Evolutionary conservation across 2,888 invertebrate genomes (phyloP), one percentile per base, ranked within the genome.

Genomic region (Melanostoma mellinum): DNA sequence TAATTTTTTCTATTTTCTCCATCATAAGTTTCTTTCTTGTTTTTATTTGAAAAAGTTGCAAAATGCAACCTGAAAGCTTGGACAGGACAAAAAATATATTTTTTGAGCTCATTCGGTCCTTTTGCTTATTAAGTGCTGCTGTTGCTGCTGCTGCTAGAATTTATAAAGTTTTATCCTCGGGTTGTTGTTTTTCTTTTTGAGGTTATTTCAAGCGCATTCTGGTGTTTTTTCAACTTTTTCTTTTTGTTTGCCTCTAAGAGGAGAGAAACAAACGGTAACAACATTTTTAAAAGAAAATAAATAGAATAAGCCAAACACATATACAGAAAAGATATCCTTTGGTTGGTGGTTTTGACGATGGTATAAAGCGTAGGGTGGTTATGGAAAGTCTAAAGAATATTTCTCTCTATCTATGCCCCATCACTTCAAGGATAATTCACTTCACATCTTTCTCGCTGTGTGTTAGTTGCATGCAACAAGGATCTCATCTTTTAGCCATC

Each of bases 121-220:
- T 76, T 80, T 69, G 80, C 75, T 80, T 80, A 80, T 80, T 80
- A 80, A 80, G 80, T 80, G 80, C 75, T 80, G 52, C 80, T 69
- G 75, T 42, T 75, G 80, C 68, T 56, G 48, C 38, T 53, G 55
- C 63, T 63, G 50, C 63, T 67, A 71, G 63, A 77, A 63, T 55
- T 63, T 63, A 55, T 71, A 77, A 77, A 77, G 77, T 77, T 77
- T 77, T 63, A 20, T 40, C 50, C 33, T 53, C 46, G 55, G 46
- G 53, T 20, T 80, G 44, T 61, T 56, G 44, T 72, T 42, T 58
- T 56, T 50, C 53, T 63, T 52, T 65, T 52, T 52, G 40, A 67
- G 67, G 53, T 73, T 73, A 63, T 65, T 74, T 74, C 65, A 52
- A 67, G 67, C 56, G 74, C 74, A 75, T 60, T 75, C 58, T 67